Conservation (phyloP, 1,140 invertebrate genomes). For the Hypothenemus hampei region DNA sequence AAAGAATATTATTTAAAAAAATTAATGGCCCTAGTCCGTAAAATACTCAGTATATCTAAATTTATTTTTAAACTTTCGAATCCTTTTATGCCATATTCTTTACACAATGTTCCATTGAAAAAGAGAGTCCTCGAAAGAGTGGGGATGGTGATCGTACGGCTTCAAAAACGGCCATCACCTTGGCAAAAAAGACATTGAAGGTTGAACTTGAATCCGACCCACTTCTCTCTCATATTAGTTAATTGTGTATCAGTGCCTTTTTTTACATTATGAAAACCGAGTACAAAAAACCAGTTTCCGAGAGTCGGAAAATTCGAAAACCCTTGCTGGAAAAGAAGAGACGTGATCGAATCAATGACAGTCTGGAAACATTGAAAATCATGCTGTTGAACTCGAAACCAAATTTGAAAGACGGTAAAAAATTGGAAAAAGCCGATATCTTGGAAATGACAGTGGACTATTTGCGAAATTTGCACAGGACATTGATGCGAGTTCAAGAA, state of each 20-base stretch:
- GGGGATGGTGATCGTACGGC: constrained; percentile 15
- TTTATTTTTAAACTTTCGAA: too few relatives aligned
- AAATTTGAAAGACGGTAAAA: constrained; percentile 40
- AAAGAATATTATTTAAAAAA: too few relatives aligned
- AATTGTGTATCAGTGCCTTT: neutral
- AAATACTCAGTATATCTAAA: too few relatives aligned
- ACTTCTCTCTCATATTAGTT: too few relatives aligned
- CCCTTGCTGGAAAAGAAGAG: constrained; percentile 67
- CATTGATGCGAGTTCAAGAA: constrained; percentile 24
- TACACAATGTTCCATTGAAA: constrained; percentile 18
- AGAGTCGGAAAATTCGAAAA: constrained; percentile 51
- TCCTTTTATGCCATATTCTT: constrained; percentile 14
- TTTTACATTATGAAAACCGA: constrained; percentile 23
- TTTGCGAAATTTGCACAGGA: constrained; percentile 48
- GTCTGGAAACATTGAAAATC: constrained; percentile 57
- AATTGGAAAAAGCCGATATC: constrained; percentile 65
- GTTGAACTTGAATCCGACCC: constrained; percentile 1
- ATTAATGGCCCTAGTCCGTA: too few relatives aligned
- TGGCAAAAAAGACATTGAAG: constrained; percentile 14
- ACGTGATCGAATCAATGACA: constrained; percentile 62
- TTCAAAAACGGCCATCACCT: constrained; percentile 19
- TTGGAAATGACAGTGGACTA: constrained; percentile 62
- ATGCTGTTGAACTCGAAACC: constrained; percentile 54
- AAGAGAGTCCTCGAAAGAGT: constrained; percentile 17
- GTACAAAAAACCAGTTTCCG: constrained; percentile 14